phyloP scores from a whole-genome alignment of 2,113 vertebrate species.

The Monopterus albus region DNA sequence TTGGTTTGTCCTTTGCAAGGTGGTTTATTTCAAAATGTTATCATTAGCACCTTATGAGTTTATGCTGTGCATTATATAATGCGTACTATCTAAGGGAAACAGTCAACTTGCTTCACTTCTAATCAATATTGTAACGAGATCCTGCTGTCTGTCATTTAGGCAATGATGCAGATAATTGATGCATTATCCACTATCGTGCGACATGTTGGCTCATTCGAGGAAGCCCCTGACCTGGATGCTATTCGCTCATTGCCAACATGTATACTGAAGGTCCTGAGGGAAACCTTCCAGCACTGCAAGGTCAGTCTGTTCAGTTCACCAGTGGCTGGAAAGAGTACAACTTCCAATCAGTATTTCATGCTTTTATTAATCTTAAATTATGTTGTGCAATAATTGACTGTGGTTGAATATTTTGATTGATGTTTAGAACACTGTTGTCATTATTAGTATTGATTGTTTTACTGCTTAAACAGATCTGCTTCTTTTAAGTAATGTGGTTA shows the following conservation, averaged over 20 bases:
- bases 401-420: background rate
- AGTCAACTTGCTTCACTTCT: no score
- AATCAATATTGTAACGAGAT: background rate
- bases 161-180: constrained; percentile 86
- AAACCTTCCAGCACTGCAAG: constrained; percentile 93
- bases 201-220: constrained; percentile 81
- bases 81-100: background rate
- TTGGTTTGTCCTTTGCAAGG: background rate
- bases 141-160: constrained; percentile 69
- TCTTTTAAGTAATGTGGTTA: background rate
- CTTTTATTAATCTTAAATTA: background rate
- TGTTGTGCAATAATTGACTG: background rate
- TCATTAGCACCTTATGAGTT: background rate
- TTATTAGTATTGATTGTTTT: no score
- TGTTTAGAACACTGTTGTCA: no score
- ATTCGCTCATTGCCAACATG: constrained; percentile 88
- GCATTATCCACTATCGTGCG: constrained; percentile 85
- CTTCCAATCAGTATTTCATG: no score
- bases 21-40: background rate
- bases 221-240: constrained; percentile 74
- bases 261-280: constrained; percentile 87
- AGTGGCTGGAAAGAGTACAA: background rate
- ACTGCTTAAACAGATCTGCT: background rate
- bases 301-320: constrained; percentile 64
- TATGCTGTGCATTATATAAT: background rate